These are phyloP conservation scores for Crypturellus tataupa DNA, from an alignment of 2,797 vertebrate genomes.

Conservation along the genomic window DNA sequence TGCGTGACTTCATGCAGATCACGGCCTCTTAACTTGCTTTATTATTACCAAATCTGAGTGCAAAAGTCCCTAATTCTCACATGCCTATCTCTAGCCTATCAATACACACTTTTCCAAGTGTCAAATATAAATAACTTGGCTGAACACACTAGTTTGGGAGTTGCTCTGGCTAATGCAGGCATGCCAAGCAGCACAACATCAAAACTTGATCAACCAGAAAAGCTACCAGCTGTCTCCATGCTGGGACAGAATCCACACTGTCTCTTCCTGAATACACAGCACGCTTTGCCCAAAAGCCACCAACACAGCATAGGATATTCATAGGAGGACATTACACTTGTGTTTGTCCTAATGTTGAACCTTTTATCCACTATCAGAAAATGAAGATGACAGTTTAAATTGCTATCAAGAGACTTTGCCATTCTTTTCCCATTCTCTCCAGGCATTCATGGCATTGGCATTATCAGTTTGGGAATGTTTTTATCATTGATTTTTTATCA, in stretches of 20 bases:
- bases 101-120: neutral
- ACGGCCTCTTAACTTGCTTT: neutral
- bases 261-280: neutral
- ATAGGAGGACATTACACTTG: neutral
- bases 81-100: neutral
- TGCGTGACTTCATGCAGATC: neutral
- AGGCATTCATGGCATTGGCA: neutral
- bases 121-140: neutral
- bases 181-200: neutral
- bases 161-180: neutral
- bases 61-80: neutral
- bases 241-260: neutral
- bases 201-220: neutral
- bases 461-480: neutral
- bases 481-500: no score
- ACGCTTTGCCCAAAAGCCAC: neutral
- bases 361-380: neutral
- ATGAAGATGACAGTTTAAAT: fast-evolving
- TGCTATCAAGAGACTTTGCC: neutral
- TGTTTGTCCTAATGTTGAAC: fast-evolving
- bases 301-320: fast-evolving
- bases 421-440: neutral
- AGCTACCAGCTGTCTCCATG: neutral
- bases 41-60: neutral
- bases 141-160: neutral